Conservation (phyloP, 2,888 invertebrate species). For the Scaptomyza parva region DNA sequence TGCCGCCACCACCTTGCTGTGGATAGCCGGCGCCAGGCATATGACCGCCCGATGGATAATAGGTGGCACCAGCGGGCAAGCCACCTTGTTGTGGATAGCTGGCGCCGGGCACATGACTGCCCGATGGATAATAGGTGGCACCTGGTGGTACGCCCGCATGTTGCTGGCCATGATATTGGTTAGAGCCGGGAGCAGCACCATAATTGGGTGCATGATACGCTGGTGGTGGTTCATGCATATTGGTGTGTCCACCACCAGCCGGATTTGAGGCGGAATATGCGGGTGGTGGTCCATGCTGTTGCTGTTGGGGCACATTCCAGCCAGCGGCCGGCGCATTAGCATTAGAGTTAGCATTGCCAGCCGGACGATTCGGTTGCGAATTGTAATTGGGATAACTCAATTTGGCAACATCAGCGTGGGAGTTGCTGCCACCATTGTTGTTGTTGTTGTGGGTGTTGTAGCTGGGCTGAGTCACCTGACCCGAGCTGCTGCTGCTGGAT, state of each 20-base stretch:
- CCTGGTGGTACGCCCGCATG: conserved; percentile 63
- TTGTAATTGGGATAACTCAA: conserved; percentile 83
- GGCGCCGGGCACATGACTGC: conserved; percentile 58
- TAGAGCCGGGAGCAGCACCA: conserved; percentile 64
- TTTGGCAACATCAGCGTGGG: conserved; percentile 82
- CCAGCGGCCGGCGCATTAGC: conserved; percentile 56
- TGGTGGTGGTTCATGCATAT: conserved; percentile 82
- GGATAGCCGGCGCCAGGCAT: conserved; percentile 52
- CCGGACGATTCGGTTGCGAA: conserved; percentile 83
- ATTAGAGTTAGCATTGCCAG: conserved; percentile 25
- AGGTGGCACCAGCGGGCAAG: conserved; percentile 58
- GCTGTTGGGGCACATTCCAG: conserved; percentile 83
- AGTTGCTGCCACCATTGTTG: conserved; percentile 63
- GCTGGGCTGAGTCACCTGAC: conserved; percentile 82
- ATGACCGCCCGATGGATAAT: conserved; percentile 45
- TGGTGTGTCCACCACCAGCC: conserved; percentile 80
- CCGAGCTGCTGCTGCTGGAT: conserved; percentile 68
- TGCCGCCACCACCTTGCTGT: no score
- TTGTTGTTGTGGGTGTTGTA: conserved; percentile 57
- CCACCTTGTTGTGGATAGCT: conserved; percentile 63
- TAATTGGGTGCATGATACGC: conserved; percentile 79
- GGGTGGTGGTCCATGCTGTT: conserved; percentile 82
- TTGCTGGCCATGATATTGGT: conserved; percentile 72
- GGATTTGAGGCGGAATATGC: conserved; percentile 81
- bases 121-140: conserved; percentile 65